Evolutionary conservation across 2,888 invertebrate genomes (phyloP), one percentile per base, ranked within the genome.

Genomic region (Drosophila quinaria): DNA sequence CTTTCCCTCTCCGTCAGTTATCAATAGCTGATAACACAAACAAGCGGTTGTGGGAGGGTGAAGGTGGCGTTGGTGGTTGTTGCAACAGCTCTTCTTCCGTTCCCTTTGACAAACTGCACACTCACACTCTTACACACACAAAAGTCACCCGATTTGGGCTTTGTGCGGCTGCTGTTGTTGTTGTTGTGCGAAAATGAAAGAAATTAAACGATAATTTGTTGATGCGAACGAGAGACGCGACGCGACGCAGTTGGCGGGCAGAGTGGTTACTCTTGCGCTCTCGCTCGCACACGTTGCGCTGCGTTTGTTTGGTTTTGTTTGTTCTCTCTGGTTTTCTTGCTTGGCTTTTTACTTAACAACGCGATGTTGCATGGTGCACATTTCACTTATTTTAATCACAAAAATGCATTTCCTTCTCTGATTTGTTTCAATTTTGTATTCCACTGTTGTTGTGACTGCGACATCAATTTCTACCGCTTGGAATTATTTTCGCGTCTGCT

Each of bases 191-290:
- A 83, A 88, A 80, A 68, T 64, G 70, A 82, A 87, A 80, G 75
- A 88, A 84, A 87, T 84, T 84, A 80, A 86, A 78, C 73, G 84
- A 84, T 88, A 88, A 88, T 88, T 84, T 86, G 80, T 81, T 85
- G 81, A 70, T 69, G 83, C 70, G 71, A 76, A 69, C 84, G 66
- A 47, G 74, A 63, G 61, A 74, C 64, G 52, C 50, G 29, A 51
- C 35, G 50, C 22, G 46, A 33, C 64, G 55, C 49, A 37, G 54
- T 29, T 59, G 62, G 22, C 42, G 64, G 41, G 29, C 65, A 41
- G 73, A 73, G 68, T 65, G 60, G 56, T 66, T 54, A 60, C 69
- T 56, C 63, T 54, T 8, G 47, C 54, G 46, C 51, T 56, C 68
- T 58, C 59, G 33, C 80, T 56, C 51, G 50, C 63, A 56, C 59